Evolutionary conservation across 2,113 vertebrate genomes (phyloP), one percentile per base, ranked within the genome.

Genomic region (pig (Sus scrofa)): DNA sequence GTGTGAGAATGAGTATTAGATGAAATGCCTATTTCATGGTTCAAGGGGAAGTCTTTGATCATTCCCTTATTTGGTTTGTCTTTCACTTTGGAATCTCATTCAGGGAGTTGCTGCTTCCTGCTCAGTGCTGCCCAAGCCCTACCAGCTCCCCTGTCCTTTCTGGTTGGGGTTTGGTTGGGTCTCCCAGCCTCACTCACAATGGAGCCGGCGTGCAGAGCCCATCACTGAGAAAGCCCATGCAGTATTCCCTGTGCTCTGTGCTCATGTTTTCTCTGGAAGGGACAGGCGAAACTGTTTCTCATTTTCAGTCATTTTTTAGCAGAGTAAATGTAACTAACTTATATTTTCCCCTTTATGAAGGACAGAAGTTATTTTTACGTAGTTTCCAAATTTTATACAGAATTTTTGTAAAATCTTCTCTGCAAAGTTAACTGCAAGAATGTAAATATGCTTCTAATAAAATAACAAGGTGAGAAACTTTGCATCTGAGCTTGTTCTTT

Each of bases 391-490:
- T 68, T 96, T 98, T 87, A 95, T 95, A 52, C 58, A 7, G 63
- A 70, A 77, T 39, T 96, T 98, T 97, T 97, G 90, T 97, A 96
- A 98, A 97, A 37, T 90, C 63, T 88, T 93, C 96, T 95, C 85
- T 70, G 30, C 95, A 86, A 86, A 95, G 39, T 89, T 63, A 84
- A 95, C 86, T 94, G 86, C 82, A 89, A 7, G 67, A 95, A 95
- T 98, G 97, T 98, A 97, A 98, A 98, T 94, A 98, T 71, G 93
- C 97, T 98, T 98, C 97, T 98, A 98, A 98, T 99, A 99, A 99
- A 99, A 95, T 98, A 98, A 98, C 97, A 96, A 84, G 78, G 32
- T 75, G 56, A 96, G 91, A 95, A 91, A 77, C 60, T 89, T 68
- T 94, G 92, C 27, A 7, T 62, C 58, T 30, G 34, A 18, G 32